Conservation (phyloP, 2,888 invertebrate genomes). For the Oscheius sp. region DNA sequence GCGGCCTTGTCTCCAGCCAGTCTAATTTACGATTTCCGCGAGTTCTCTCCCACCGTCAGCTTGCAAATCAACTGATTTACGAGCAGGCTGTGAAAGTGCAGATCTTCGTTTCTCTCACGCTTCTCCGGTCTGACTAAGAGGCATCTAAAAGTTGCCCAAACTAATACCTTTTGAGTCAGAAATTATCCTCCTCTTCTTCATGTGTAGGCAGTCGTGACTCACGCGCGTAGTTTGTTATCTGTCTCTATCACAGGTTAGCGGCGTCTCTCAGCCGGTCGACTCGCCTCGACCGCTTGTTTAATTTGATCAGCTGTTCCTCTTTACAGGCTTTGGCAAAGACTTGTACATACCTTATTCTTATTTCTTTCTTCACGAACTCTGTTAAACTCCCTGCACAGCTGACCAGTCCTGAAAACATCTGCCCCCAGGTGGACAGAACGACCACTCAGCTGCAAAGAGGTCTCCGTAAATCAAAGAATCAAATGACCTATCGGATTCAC, state of each 20-base stretch:
- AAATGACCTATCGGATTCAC: too few relatives aligned
- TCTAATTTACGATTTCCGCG: slow-evolving; percentile 33
- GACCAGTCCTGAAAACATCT: too few relatives aligned
- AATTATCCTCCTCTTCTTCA: too few relatives aligned
- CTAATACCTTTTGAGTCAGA: too few relatives aligned
- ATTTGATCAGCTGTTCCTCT: slow-evolving; percentile 26
- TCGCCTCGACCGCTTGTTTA: slow-evolving; percentile 22
- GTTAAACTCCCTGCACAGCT: neutral
- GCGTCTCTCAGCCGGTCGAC: slow-evolving; percentile 25
- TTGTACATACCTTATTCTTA: neutral
- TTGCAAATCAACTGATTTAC: slow-evolving; percentile 30
- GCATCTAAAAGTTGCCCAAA: too few relatives aligned
- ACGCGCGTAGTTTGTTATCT: slow-evolving; percentile 32
- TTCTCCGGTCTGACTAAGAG: too few relatives aligned
- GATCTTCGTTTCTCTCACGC: too few relatives aligned
- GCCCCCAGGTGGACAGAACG: too few relatives aligned
- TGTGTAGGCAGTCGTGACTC: slow-evolving; percentile 17
- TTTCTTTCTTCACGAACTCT: neutral
- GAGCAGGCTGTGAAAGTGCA: neutral
- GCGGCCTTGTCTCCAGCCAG: slow-evolving; percentile 1
- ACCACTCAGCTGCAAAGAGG: too few relatives aligned
- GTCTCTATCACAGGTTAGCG: slow-evolving; percentile 28
- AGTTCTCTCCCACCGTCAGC: neutral
- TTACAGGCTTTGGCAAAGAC: neutral
- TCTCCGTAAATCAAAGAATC: too few relatives aligned